Evolutionary conservation across 2,113 vertebrate species (phyloP).

Genomic region (Bufo gargarizans): DNA sequence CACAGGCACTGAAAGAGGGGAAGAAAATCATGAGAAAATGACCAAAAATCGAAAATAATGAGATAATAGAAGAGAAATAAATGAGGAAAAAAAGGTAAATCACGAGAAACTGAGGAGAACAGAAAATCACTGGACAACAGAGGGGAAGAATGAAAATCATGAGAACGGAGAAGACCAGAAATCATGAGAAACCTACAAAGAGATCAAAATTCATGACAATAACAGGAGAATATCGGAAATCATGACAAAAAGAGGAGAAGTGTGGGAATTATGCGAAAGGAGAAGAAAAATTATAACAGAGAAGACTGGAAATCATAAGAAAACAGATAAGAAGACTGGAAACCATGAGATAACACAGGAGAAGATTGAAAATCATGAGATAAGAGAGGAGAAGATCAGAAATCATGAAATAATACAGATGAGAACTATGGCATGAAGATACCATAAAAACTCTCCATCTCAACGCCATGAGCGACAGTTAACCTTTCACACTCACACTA

Average conservation of each 20-base stretch:
- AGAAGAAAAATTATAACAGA: background rate
- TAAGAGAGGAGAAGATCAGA: background rate
- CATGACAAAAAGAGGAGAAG: background rate
- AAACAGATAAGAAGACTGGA: background rate
- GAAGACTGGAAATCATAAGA: background rate
- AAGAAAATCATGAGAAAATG: background rate
- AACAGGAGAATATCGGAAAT: background rate
- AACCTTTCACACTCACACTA: background rate
- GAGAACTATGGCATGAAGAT: background rate
- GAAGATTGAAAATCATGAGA: background rate
- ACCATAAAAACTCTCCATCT: background rate
- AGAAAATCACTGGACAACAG: background rate
- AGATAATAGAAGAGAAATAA: background rate
- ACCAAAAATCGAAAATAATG: background rate
- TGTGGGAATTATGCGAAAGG: background rate
- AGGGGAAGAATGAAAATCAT: background rate
- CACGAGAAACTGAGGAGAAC: background rate
- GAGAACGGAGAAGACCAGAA: background rate
- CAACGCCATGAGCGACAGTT: no score
- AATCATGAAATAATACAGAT: no score
- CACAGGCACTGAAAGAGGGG: constrained; percentile 71
- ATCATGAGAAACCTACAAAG: background rate
- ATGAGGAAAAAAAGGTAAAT: background rate
- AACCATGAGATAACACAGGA: background rate
- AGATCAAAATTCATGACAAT: background rate